A percentile compares a stretch with the other conserved stretches of the same genome.
Evolutionary conservation across 2,113 vertebrate genomes (phyloP).

Genomic region (Penelope pileata): DNA sequence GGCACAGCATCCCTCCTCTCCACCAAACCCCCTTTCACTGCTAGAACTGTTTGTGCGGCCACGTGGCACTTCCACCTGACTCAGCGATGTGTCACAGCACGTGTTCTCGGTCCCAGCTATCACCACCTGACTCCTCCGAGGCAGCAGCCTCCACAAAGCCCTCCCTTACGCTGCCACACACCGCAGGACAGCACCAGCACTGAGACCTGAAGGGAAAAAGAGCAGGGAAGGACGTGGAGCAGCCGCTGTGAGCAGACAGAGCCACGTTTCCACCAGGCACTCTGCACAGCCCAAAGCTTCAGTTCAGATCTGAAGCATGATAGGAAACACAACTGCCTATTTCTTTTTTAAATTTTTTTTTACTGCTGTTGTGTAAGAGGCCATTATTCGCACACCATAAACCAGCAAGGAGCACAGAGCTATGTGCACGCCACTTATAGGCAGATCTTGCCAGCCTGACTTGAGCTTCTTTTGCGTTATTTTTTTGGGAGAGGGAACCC

Average conservation of each 20-base stretch:
- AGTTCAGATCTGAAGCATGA: background rate
- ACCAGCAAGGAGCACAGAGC: background rate
- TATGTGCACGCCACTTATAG: background rate
- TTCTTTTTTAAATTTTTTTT: background rate
- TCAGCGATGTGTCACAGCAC: background rate
- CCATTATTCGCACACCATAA: conserved; percentile 55
- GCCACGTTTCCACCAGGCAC: background rate
- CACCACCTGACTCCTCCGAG: accelerated
- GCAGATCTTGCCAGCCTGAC: background rate
- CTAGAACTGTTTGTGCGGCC: background rate
- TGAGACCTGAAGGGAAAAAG: background rate
- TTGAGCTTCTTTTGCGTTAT: background rate
- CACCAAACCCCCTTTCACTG: background rate
- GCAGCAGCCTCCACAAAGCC: background rate
- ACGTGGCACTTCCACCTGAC: conserved; percentile 12
- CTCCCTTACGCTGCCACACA: background rate
- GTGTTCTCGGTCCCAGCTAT: background rate
- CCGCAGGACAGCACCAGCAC: background rate
- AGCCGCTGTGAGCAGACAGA: background rate
- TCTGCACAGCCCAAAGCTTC: background rate
- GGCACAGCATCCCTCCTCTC: background rate
- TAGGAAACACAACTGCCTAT: conserved; percentile 6
- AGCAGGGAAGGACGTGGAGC: background rate
- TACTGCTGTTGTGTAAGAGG: conserved; percentile 31
- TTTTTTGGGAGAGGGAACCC: background rate